These are phyloP conservation scores for Glomeris maerens DNA, from an alignment of 1,140 invertebrate species.

Conservation along the genomic window DNA sequence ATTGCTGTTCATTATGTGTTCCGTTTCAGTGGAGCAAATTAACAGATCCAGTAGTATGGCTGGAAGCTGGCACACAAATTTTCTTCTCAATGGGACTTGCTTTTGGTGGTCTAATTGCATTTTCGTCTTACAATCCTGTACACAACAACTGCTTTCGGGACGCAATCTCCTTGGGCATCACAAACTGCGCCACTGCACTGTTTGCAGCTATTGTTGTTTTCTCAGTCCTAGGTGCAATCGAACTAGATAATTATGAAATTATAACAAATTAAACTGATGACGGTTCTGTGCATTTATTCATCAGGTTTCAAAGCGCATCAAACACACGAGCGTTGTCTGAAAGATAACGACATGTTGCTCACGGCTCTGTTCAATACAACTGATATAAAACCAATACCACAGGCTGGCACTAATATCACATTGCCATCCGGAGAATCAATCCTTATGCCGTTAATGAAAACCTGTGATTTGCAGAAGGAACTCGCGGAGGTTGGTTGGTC, in stretches of 20 bases:
- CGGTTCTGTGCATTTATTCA: slow-evolving; percentile 9
- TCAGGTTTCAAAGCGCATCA: slow-evolving; percentile 71
- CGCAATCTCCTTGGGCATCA: slow-evolving; percentile 81
- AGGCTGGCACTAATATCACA: too few relatives aligned
- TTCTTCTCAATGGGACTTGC: slow-evolving; percentile 92
- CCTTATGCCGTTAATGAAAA: too few relatives aligned
- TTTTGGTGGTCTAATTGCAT: slow-evolving; percentile 87
- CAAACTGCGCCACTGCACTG: slow-evolving; percentile 91
- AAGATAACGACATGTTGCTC: slow-evolving; percentile 41
- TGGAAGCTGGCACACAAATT: slow-evolving; percentile 92
- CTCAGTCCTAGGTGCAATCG: slow-evolving; percentile 66
- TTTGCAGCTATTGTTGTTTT: slow-evolving; percentile 97
- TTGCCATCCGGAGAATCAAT: too few relatives aligned
- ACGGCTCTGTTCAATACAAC: slow-evolving; percentile 24
- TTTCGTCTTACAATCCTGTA: slow-evolving; percentile 88
- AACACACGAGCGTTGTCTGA: slow-evolving; percentile 60
- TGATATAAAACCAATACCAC: too few relatives aligned
- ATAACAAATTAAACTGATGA: slow-evolving; percentile 1
- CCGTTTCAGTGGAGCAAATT: slow-evolving; percentile 42
- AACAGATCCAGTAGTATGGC: slow-evolving; percentile 76
- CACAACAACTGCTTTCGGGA: slow-evolving; percentile 93
- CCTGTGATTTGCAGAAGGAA: slow-evolving; percentile 2
- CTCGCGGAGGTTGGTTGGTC: not conserved
- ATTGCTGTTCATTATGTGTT: slow-evolving; percentile 9
- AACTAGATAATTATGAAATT: not conserved